phyloP scores from a whole-genome alignment of 2,888 invertebrate genomes.

The Eucera pruinosa region DNA sequence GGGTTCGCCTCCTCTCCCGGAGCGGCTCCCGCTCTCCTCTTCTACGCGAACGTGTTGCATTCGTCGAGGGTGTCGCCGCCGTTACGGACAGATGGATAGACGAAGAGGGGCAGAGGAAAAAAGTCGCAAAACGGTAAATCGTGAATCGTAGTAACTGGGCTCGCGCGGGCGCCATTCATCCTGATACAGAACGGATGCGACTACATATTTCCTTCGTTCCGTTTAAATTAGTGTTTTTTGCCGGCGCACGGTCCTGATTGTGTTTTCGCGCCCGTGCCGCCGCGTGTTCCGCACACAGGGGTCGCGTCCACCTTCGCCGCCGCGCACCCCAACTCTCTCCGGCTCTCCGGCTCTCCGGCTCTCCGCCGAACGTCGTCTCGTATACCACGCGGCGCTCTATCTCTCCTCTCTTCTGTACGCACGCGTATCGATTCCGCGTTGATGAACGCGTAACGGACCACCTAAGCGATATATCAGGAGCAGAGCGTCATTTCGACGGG shows the following conservation, averaged over 20 bases:
- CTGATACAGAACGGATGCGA: conserved; percentile 79
- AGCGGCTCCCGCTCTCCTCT: conserved; percentile 2
- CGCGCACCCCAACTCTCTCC: neutral
- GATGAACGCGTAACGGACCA: conserved; percentile 76
- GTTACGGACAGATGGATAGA: conserved; percentile 27
- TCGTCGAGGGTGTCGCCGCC: conserved; percentile 35
- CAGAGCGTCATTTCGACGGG: conserved; percentile 71
- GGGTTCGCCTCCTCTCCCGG: conserved; percentile 47
- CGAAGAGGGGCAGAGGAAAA: conserved; percentile 51
- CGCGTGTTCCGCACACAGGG: neutral
- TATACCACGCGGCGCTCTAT: too few relatives aligned
- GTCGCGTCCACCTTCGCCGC: neutral
- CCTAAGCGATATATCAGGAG: conserved; percentile 80
- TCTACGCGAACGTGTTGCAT: neutral
- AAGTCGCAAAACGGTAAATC: conserved; percentile 77
- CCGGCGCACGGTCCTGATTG: conserved; percentile 75
- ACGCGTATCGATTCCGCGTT: conserved; percentile 74
- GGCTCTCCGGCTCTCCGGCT: too few relatives aligned
- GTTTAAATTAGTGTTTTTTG: conserved; percentile 81
- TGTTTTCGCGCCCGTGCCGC: conserved; percentile 67
- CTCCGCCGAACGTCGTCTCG: too few relatives aligned
- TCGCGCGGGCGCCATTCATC: conserved; percentile 78
- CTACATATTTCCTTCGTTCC: conserved; percentile 81
- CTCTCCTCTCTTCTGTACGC: conserved; percentile 38
- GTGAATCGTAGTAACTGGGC: conserved; percentile 76